These are phyloP conservation scores for Leptinotarsa peninsularis DNA, from an alignment of 2,888 invertebrate species.

Conservation along the genomic window DNA sequence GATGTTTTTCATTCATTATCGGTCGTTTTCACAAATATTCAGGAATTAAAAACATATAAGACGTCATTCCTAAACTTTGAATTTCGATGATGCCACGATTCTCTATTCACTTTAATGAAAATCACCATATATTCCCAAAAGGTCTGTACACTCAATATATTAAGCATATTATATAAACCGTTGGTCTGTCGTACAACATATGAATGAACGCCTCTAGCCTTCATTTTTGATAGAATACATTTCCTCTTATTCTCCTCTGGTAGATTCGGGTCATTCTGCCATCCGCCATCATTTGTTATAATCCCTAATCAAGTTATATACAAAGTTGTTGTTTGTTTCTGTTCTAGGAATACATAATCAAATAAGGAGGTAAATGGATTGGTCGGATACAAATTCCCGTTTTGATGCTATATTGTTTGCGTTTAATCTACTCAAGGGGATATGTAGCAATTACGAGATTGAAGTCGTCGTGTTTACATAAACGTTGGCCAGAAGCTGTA, in stretches of 20 bases:
- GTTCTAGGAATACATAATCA: constrained; percentile 44
- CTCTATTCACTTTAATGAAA: too few relatives aligned
- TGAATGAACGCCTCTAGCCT: not conserved
- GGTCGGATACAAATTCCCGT: constrained; percentile 48
- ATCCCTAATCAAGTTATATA: constrained; percentile 49
- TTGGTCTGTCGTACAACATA: not conserved
- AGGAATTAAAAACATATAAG: too few relatives aligned
- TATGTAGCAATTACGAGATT: constrained; percentile 16
- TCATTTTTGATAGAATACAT: not conserved
- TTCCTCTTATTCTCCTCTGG: not conserved
- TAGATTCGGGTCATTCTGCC: constrained; percentile 9
- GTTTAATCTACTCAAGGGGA: constrained; percentile 45
- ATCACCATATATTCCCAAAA: too few relatives aligned
- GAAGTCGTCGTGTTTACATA: not conserved
- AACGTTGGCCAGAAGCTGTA: not conserved
- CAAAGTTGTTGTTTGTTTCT: constrained; percentile 50
- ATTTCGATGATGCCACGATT: too few relatives aligned
- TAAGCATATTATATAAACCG: too few relatives aligned
- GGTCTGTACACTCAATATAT: too few relatives aligned
- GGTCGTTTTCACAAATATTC: too few relatives aligned
- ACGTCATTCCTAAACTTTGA: too few relatives aligned
- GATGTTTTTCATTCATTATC: too few relatives aligned
- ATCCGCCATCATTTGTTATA: constrained; percentile 45
- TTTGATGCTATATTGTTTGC: constrained; percentile 50
- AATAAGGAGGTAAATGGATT: constrained; percentile 50